Conservation (phyloP, 2,888 invertebrate genomes). For the Drosophila seclusa region DNA sequence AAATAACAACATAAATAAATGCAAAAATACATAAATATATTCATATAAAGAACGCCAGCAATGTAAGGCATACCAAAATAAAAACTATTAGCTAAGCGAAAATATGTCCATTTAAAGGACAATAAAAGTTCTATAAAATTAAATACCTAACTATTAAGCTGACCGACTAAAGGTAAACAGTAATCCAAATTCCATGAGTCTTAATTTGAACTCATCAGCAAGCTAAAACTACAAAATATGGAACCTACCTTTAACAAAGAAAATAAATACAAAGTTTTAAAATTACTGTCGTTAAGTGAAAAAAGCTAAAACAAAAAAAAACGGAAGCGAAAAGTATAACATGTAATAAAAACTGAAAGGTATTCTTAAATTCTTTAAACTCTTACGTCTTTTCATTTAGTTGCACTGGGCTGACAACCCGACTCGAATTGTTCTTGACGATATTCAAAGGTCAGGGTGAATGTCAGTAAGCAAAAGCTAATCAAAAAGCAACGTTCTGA, state of each 20-base stretch:
- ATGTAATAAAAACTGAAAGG: conserved; percentile 74
- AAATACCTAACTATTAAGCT: conserved; percentile 40
- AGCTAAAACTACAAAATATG: conserved; percentile 55
- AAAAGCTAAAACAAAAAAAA: conserved; percentile 27
- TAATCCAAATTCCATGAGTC: conserved; percentile 52
- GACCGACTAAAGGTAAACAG: conserved; percentile 44
- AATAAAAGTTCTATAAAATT: conserved; percentile 74
- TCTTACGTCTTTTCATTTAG: conserved; percentile 42
- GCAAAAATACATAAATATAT: conserved; percentile 16
- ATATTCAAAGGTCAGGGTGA: conserved; percentile 34
- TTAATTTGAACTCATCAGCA: conserved; percentile 42
- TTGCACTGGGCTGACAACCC: conserved; percentile 28
- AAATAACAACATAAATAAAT: neutral
- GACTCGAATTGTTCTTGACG: neutral
- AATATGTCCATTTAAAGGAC: conserved; percentile 80
- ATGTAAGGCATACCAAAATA: conserved; percentile 44
- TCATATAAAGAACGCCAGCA: conserved; percentile 39
- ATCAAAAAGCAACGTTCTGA: neutral
- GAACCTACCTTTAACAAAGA: conserved; percentile 49
- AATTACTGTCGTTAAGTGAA: conserved; percentile 69
- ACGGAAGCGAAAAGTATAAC: conserved; percentile 43
- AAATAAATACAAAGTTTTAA: conserved; percentile 61
- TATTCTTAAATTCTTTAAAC: conserved; percentile 78
- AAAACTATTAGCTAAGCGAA: conserved; percentile 62
- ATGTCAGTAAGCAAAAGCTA: conserved; percentile 19